Percentiles rank a stretch among this genome's conserved stretches.
Evolutionary conservation across 2,797 vertebrate genomes (phyloP).

Genomic region (Pseudocheirus occidentalis): DNA sequence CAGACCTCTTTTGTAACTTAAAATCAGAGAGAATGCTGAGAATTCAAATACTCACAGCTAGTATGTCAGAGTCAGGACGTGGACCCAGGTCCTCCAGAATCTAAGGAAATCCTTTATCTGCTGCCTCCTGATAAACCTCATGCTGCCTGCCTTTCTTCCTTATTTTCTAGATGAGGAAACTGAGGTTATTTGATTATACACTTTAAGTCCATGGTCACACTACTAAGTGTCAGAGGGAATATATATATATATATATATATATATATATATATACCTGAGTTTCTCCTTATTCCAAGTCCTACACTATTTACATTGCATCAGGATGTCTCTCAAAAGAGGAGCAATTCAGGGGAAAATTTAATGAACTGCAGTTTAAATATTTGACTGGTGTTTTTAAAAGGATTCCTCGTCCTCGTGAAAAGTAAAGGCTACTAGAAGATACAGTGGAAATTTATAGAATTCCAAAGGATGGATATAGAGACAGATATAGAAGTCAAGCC

Average conservation of each 20-base stretch:
- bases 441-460: not conserved
- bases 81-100: not conserved
- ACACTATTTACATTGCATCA: not conserved
- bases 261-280: not conserved
- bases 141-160: not conserved
- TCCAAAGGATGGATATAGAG: not conserved
- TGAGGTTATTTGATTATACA: not conserved
- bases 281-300: not conserved
- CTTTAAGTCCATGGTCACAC: not conserved
- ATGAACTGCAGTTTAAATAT: not conserved
- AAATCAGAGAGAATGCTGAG: not conserved
- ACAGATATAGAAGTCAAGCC: not conserved
- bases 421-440: not conserved
- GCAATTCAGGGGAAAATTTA: not conserved
- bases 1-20: not conserved
- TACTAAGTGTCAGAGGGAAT: not conserved
- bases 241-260: too few relatives aligned
- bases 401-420: not conserved
- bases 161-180: not conserved
- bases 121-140: not conserved
- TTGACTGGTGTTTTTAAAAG: not conserved
- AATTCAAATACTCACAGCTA: not conserved
- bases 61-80: not conserved
- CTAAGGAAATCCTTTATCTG: not conserved
- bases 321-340: not conserved